phyloP scores from a whole-genome alignment of 2,888 invertebrate genomes.

The Diaperis boleti region DNA sequence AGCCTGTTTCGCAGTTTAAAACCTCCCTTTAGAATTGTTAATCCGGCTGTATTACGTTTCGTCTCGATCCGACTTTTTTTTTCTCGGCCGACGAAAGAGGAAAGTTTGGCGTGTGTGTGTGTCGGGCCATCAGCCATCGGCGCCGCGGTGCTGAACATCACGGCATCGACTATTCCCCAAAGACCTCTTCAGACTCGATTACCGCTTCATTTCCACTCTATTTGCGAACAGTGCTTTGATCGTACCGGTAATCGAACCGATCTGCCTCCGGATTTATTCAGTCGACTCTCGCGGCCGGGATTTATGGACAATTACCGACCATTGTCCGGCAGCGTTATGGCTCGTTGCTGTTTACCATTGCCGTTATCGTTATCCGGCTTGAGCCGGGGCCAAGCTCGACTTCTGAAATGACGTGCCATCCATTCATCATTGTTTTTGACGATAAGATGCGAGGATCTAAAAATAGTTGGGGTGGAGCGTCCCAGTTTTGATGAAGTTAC shows the following conservation, averaged over 20 bases:
- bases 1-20: not conserved
- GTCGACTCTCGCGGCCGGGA: conserved; percentile 37
- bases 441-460: no score
- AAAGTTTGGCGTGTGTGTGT: conserved; percentile 19
- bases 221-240: conserved; percentile 46
- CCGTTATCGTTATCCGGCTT: conserved; percentile 30
- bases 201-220: conserved; percentile 48
- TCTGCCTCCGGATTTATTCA: conserved; percentile 45
- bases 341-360: conserved; percentile 34
- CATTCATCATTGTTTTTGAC: conserved; percentile 1
- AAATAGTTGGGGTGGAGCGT: no score
- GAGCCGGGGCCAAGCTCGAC: not conserved
- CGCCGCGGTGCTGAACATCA: conserved; percentile 38
- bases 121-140: conserved; percentile 27
- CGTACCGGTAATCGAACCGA: conserved; percentile 51
- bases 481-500: no score
- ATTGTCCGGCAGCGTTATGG: conserved; percentile 44
- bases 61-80: not conserved
- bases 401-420: not conserved
- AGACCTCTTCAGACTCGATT: conserved; percentile 49
- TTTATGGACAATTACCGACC: conserved; percentile 52
- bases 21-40: not conserved
- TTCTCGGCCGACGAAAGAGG: not conserved
- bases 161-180: conserved; percentile 39
- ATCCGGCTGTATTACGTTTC: not conserved